Evolutionary conservation across 2,888 invertebrate genomes (phyloP).

Genomic region (Omphaloscelis lunosa): DNA sequence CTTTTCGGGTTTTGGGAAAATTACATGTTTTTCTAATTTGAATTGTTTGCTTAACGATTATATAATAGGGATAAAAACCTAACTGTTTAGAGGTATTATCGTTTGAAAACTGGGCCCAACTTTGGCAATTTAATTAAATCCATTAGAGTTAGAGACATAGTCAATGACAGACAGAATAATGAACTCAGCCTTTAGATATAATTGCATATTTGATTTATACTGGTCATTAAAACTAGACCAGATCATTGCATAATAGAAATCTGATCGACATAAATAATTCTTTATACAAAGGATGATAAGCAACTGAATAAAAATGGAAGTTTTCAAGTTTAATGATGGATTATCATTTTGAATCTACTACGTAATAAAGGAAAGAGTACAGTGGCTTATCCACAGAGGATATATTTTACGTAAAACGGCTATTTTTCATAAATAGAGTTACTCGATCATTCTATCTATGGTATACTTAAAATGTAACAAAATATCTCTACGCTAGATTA

Average conservation of each 20-base stretch:
- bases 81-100: not conserved
- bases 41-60: not conserved
- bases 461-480: not conserved
- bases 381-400: not conserved
- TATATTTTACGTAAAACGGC: not conserved
- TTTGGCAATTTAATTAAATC: slow-evolving; percentile 49
- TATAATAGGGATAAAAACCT: not conserved
- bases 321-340: slow-evolving; percentile 1
- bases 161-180: slow-evolving; percentile 59
- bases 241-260: slow-evolving; percentile 43
- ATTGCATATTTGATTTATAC: slow-evolving; percentile 56
- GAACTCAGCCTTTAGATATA: slow-evolving; percentile 46
- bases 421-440: not conserved
- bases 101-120: slow-evolving; percentile 6
- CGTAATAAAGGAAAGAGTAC: too few species aligned
- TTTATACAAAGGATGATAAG: slow-evolving; percentile 38
- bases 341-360: not conserved
- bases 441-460: not conserved
- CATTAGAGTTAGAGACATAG: slow-evolving; percentile 43
- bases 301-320: slow-evolving; percentile 8
- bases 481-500: not conserved
- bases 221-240: slow-evolving; percentile 40
- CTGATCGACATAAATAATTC: slow-evolving; percentile 24
- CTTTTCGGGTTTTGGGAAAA: not conserved
- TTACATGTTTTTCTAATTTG: not conserved